Conservation (phyloP, 2,888 invertebrate species). For the Parnassius mnemosyne region DNA sequence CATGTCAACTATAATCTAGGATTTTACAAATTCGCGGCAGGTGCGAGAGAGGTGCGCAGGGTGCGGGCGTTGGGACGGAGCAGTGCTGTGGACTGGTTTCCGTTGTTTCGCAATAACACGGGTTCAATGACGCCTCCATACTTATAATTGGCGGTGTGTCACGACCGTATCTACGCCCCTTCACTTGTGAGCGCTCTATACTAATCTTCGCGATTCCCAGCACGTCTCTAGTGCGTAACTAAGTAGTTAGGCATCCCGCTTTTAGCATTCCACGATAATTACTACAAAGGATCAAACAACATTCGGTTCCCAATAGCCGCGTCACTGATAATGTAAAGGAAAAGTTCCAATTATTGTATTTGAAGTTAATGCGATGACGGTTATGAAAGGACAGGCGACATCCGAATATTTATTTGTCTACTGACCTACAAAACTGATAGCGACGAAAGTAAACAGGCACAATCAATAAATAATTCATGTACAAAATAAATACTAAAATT, state of each 20-base stretch:
- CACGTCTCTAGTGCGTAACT: slow-evolving; percentile 30
- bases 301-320: not conserved
- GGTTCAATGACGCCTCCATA: slow-evolving; percentile 75
- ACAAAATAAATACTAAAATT: slow-evolving; percentile 61
- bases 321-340: slow-evolving; percentile 5
- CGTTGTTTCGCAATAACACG: slow-evolving; percentile 79
- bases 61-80: slow-evolving; percentile 35
- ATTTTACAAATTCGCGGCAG: slow-evolving; percentile 78
- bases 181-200: slow-evolving; percentile 44
- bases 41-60: slow-evolving; percentile 46
- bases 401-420: slow-evolving; percentile 55
- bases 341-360: slow-evolving; percentile 20
- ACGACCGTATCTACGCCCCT: slow-evolving; percentile 62
- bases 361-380: slow-evolving; percentile 43
- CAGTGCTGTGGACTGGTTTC: slow-evolving; percentile 70
- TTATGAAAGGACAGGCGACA: slow-evolving; percentile 47
- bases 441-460: slow-evolving; percentile 68
- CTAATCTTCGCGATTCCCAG: slow-evolving; percentile 34
- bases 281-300: slow-evolving; percentile 11
- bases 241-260: slow-evolving; percentile 21
- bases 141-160: slow-evolving; percentile 73
- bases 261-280: slow-evolving; percentile 25
- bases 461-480: slow-evolving; percentile 65
- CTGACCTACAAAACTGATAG: slow-evolving; percentile 70
- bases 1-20: slow-evolving; percentile 78